Evolutionary conservation across 2,797 vertebrate species (phyloP).

Genomic region (Tokudaia muenninki): DNA sequence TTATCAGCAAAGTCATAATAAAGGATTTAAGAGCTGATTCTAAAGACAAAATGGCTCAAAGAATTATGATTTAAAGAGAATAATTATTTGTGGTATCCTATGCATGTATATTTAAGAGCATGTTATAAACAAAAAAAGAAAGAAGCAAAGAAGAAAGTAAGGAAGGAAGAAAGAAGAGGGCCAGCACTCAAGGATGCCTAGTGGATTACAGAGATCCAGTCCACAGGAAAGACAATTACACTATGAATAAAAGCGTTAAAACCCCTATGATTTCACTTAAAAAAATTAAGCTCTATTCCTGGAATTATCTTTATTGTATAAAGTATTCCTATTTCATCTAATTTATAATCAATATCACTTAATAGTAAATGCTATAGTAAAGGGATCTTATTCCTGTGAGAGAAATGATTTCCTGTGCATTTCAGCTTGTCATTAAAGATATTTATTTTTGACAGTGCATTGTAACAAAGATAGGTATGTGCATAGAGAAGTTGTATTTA

Average conservation of each 20-base stretch:
- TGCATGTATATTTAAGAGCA: background rate
- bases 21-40: background rate
- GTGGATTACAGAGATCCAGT: background rate
- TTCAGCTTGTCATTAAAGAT: slow-evolving; percentile 18
- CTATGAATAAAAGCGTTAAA: slow-evolving; percentile 63
- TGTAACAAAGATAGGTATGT: background rate
- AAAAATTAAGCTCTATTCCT: slow-evolving; percentile 4
- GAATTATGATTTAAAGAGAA: background rate
- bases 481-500: background rate
- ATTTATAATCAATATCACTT: slow-evolving; percentile 47
- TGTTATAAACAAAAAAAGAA: background rate
- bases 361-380: background rate
- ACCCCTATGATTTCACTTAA: slow-evolving; percentile 21
- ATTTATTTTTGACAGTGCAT: background rate
- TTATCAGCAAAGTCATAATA: background rate
- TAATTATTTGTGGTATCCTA: background rate
- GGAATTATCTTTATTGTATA: background rate
- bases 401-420: background rate
- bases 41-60: background rate
- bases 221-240: slow-evolving; percentile 15
- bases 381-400: background rate
- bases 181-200: background rate
- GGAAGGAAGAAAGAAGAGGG: background rate
- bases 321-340: slow-evolving; percentile 20
- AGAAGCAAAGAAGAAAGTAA: background rate